Conservation (phyloP, 2,888 invertebrate genomes). For the Saturnia pavonia region DNA sequence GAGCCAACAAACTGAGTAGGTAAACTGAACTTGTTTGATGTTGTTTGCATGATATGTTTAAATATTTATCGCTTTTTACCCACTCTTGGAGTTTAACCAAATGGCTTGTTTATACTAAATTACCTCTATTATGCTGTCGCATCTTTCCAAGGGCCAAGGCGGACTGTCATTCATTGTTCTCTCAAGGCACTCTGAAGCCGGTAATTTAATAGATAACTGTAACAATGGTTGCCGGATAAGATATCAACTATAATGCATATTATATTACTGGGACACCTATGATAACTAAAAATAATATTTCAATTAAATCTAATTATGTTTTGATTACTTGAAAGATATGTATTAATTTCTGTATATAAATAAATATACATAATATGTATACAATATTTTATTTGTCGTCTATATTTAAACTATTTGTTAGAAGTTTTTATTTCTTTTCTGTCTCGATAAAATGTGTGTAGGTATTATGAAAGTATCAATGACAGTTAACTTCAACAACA, state of each 20-base stretch:
- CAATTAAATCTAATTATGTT: too few relatives aligned
- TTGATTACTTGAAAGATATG: too few relatives aligned
- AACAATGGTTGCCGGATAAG: background rate
- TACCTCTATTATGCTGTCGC: constrained; percentile 13
- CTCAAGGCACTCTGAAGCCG: background rate
- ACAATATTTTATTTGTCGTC: background rate
- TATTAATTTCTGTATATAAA: too few relatives aligned
- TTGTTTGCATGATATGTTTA: constrained; percentile 60
- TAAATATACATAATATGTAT: too few relatives aligned
- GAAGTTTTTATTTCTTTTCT: background rate
- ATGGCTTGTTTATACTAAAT: constrained; percentile 9
- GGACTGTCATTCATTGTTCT: constrained; percentile 7
- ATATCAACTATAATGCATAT: background rate
- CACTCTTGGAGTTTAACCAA: constrained; percentile 11
- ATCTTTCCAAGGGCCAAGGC: background rate
- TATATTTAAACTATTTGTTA: background rate
- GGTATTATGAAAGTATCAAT: background rate
- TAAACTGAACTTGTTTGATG: constrained; percentile 71
- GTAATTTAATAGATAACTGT: background rate
- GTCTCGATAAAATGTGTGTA: background rate
- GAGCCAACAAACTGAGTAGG: constrained; percentile 80
- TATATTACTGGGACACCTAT: background rate
- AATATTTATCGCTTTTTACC: constrained; percentile 1
- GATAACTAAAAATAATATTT: background rate
- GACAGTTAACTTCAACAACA: background rate